Conservation (phyloP, 2,113 vertebrate genomes). For the Cynocephalus volans region DNA sequence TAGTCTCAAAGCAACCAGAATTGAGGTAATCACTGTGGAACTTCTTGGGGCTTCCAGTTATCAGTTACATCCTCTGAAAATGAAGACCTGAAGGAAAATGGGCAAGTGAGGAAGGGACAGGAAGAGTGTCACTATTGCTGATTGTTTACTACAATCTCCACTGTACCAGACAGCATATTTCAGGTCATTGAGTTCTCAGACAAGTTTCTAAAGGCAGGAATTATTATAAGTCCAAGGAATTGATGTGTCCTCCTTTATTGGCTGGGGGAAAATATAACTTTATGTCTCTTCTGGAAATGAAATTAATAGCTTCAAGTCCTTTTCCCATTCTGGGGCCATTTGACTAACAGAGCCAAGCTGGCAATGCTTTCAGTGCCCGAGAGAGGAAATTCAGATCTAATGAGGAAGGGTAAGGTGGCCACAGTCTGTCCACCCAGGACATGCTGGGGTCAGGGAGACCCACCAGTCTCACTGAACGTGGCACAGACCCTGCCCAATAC, state of each 20-base stretch:
- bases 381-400: not conserved
- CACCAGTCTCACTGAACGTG: not conserved
- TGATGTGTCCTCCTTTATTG: not conserved
- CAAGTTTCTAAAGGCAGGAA: not conserved
- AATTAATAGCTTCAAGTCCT: not conserved
- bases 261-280: not conserved
- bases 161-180: not conserved
- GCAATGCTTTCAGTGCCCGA: not conserved
- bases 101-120: accelerated
- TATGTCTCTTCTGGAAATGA: not conserved
- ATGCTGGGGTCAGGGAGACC: not conserved
- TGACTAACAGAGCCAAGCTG: not conserved
- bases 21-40: not conserved
- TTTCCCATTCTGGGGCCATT: not conserved
- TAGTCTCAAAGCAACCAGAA: no score
- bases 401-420: not conserved
- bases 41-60: not conserved
- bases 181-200: not conserved
- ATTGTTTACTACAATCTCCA: not conserved
- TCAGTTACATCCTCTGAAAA: not conserved
- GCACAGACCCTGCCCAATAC: not conserved
- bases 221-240: not conserved
- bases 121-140: not conserved
- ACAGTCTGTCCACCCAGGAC: not conserved
- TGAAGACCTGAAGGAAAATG: not conserved